Percentiles rank a stretch among this genome's conserved stretches.
These are phyloP conservation scores for Notothenia rossii DNA, from an alignment of 2,113 vertebrate species.

Conservation along the genomic window DNA sequence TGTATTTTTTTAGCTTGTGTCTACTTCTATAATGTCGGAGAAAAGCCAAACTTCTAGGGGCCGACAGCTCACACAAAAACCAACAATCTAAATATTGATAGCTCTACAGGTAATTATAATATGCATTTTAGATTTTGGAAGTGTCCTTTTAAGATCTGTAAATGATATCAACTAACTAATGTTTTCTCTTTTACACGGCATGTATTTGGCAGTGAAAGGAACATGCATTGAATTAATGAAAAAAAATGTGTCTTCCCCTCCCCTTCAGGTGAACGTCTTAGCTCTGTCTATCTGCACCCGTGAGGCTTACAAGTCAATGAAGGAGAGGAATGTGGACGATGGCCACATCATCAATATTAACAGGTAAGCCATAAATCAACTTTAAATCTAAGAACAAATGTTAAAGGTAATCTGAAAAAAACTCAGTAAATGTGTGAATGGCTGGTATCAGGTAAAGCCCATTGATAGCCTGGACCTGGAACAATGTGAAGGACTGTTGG, in stretches of 20 bases:
- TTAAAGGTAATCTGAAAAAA: background rate
- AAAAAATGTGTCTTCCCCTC: background rate
- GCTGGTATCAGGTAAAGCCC: constrained; percentile 17
- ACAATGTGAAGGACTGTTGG: background rate
- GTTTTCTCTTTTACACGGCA: background rate
- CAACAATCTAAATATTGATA: no score
- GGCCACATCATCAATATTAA: constrained; percentile 98
- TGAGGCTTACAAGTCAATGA: constrained; percentile 96
- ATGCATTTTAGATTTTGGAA: no score
- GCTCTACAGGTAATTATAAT: no score
- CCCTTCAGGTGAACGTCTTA: constrained; percentile 91
- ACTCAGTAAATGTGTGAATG: constrained; percentile 16
- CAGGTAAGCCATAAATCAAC: constrained; percentile 82
- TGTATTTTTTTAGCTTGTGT: no score
- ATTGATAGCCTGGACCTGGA: constrained; percentile 1
- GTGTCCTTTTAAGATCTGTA: background rate
- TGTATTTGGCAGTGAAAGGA: background rate
- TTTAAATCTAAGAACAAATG: constrained; percentile 4
- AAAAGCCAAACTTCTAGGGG: no score
- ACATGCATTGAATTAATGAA: no score
- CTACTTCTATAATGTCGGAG: no score
- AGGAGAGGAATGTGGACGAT: constrained; percentile 92
- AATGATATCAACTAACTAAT: background rate
- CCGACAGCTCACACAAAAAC: no score
- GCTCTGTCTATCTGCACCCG: constrained; percentile 95